Evolutionary conservation across 2,888 invertebrate genomes (phyloP).

Genomic region (Osedax frankpressi): DNA sequence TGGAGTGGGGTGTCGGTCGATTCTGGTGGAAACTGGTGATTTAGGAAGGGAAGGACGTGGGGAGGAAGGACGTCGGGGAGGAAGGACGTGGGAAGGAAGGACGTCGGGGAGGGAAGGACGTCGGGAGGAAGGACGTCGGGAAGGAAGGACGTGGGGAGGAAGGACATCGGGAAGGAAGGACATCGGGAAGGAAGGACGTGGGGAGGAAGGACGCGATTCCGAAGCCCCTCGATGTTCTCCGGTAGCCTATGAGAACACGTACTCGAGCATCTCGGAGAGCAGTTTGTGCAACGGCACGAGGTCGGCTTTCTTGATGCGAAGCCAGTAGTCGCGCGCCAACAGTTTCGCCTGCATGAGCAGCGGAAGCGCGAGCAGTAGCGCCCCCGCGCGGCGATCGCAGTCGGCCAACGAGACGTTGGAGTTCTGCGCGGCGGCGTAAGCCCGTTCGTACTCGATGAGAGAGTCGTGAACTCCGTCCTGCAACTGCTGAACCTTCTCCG

Average conservation of each 20-base stretch:
- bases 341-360: slow-evolving; percentile 77
- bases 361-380: slow-evolving; percentile 73
- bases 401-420: not conserved
- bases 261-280: slow-evolving; percentile 85
- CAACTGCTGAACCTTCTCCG: slow-evolving; percentile 69
- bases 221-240: too few species aligned
- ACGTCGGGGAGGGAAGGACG: too few species aligned
- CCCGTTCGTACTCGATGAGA: slow-evolving; percentile 71
- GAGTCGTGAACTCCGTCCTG: slow-evolving; percentile 74
- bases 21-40: too few species aligned
- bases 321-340: slow-evolving; percentile 79
- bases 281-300: slow-evolving; percentile 87
- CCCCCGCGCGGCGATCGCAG: slow-evolving; percentile 58
- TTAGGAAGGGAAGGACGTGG: too few species aligned
- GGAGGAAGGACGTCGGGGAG: too few species aligned
- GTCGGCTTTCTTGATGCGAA: slow-evolving; percentile 69
- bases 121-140: too few species aligned
- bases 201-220: too few species aligned
- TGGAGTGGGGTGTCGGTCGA: too few species aligned
- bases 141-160: too few species aligned
- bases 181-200: too few species aligned
- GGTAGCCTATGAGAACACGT: slow-evolving; percentile 19
- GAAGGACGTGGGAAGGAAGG: too few species aligned
- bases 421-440: slow-evolving; percentile 49
- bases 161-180: too few species aligned